These are phyloP conservation scores for Cataglyphis cursor DNA, from an alignment of 2,888 invertebrate species.

Conservation along the genomic window DNA sequence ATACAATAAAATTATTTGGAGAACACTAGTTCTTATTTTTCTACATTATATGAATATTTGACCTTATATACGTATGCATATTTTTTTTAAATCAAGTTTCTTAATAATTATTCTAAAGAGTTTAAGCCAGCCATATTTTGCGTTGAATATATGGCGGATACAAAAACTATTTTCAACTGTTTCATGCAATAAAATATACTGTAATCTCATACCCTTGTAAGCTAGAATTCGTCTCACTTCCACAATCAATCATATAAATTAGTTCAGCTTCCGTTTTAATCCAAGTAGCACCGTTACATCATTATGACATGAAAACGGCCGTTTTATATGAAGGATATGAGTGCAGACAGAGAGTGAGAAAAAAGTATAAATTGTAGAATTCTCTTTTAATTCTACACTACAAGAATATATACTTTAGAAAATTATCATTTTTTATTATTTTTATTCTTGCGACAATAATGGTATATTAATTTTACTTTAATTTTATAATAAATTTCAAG, in stretches of 20 bases:
- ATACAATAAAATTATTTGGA: not conserved
- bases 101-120: conserved; percentile 1
- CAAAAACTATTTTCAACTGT: conserved; percentile 12
- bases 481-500: not conserved
- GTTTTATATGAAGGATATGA: conserved; percentile 10
- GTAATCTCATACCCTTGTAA: conserved; percentile 39
- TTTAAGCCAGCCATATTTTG: not conserved
- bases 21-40: not conserved
- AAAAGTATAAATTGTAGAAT: not conserved
- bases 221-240: conserved; percentile 14
- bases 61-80: not conserved
- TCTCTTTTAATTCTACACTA: not conserved
- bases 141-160: not conserved
- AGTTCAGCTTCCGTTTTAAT: conserved; percentile 47
- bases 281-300: conserved; percentile 23
- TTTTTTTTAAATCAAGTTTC: not conserved
- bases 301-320: conserved; percentile 31
- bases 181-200: not conserved
- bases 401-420: not conserved
- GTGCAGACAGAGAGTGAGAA: not conserved
- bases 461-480: conserved; percentile 1
- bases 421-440: not conserved
- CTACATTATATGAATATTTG: not conserved
- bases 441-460: not conserved
- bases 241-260: conserved; percentile 54